Base-by-base conservation (phyloP, 2,888 invertebrate genomes). In the Epinotia demarniana region DNA sequence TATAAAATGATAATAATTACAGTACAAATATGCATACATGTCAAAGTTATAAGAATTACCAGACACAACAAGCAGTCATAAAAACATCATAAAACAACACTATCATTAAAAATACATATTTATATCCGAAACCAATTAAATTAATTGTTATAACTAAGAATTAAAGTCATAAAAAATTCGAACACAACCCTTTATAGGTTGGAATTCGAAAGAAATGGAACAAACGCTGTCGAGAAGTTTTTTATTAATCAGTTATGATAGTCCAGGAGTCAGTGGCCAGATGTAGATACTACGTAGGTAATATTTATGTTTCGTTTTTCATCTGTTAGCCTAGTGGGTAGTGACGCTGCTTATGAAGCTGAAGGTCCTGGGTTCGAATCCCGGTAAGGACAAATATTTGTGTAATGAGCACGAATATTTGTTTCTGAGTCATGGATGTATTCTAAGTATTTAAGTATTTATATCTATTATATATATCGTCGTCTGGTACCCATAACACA, bases 91-190 rank as follows among this genome's bases (percentile, higher is more conserved):
- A 46, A 62, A 43, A 19, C 0, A 8, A 43, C 23, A n/a, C 66
- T 72, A 66, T 66, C 27, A 33, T 73, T 60, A 63, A 66, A 64
- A 63, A 49, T 39, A 55, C 62, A 57, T 72, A 72, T 72, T 72
- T 72, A 58, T 11, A 63, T 46, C 57, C 11, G 16, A n/a, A 12
- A 8, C 27, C 16, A 18, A 71, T 71, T 43, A 58, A 62, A 3
- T 61, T 61, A 70, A 70, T 61, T 62, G 62, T 62, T 18, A 18
- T 53, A 71, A 71, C 70, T 62, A 19, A 53, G 49, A 71, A 71
- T 71, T 71, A 71, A 62, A 62, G 60, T n/a, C 62, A 71, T 71
- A 62, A 71, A 70, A 49, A 61, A 27, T 53, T 53, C 18, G 43
- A 70, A 69, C 68, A 70, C 9, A 39, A 71, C 70, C 70, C 70